Evolutionary conservation across 2,888 invertebrate genomes (phyloP).

Genomic region (Synanthedon tipuliformis): DNA sequence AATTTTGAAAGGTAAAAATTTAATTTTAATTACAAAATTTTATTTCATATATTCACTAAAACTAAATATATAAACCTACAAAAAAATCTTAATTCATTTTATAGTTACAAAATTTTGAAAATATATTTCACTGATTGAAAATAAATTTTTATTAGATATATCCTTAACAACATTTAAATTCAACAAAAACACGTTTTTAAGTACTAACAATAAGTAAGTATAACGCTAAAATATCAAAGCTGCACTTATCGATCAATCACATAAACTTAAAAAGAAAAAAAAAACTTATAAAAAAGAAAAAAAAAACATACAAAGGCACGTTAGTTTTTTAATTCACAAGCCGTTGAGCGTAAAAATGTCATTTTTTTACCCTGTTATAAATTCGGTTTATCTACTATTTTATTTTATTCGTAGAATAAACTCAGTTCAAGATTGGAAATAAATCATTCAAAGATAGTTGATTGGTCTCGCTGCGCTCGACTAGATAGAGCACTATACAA

Average conservation of each 20-base stretch:
- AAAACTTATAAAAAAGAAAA: neutral
- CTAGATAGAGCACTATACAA: too few relatives aligned
- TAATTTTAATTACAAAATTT: too few relatives aligned
- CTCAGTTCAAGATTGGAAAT: too few relatives aligned
- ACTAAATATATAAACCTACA: too few relatives aligned
- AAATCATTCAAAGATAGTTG: too few relatives aligned
- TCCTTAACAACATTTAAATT: constrained; percentile 49
- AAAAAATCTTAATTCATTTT: too few relatives aligned
- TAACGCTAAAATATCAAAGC: constrained; percentile 4
- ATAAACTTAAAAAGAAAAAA: neutral
- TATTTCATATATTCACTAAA: too few relatives aligned
- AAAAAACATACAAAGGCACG: neutral
- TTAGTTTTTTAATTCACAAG: neutral
- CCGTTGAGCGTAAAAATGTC: constrained; percentile 3
- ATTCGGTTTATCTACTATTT: neutral
- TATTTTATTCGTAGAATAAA: too few relatives aligned
- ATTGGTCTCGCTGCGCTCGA: too few relatives aligned
- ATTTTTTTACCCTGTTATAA: constrained; percentile 6
- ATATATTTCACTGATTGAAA: too few relatives aligned
- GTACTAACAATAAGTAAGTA: constrained; percentile 3
- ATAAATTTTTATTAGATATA: neutral
- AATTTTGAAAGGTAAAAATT: too few relatives aligned
- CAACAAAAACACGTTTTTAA: constrained; percentile 25
- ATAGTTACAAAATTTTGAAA: too few relatives aligned
- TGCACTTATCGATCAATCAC: neutral